phyloP scores from a whole-genome alignment of 2,888 invertebrate genomes.

The Trilocha varians region DNA sequence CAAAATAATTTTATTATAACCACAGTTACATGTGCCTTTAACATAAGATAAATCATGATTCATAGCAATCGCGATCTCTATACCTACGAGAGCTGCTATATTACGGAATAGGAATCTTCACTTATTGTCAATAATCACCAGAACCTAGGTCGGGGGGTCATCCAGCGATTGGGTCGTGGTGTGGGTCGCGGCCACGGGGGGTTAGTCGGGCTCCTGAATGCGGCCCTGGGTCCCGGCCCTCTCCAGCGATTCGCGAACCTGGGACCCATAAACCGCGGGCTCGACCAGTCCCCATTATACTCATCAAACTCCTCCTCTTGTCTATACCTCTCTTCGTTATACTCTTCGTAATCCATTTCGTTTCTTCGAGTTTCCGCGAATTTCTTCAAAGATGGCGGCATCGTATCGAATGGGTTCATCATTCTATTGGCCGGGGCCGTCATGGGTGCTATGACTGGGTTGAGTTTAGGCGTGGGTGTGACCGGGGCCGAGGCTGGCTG shows the following conservation, averaged over 20 bases:
- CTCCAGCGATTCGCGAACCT: constrained; percentile 58
- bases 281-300: constrained; percentile 32
- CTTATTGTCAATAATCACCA: constrained; percentile 41
- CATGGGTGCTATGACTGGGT: constrained; percentile 26
- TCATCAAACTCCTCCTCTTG: constrained; percentile 26
- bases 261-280: constrained; percentile 29
- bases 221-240: constrained; percentile 54
- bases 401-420: constrained; percentile 51
- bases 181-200: constrained; percentile 32
- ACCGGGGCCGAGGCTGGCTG: background rate
- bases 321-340: background rate
- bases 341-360: constrained; percentile 9
- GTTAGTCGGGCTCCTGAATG: constrained; percentile 26
- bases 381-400: constrained; percentile 40
- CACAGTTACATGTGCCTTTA: background rate
- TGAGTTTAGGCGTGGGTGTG: background rate
- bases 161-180: constrained; percentile 35
- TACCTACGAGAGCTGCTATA: too few relatives aligned
- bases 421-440: constrained; percentile 48
- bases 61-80: background rate
- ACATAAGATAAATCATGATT: background rate
- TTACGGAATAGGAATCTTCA: too few relatives aligned
- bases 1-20: background rate
- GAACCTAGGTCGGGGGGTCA: constrained; percentile 56
- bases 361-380: constrained; percentile 16